phyloP scores from a whole-genome alignment of 2,113 vertebrate species.

The Marcusenius ussheri region DNA sequence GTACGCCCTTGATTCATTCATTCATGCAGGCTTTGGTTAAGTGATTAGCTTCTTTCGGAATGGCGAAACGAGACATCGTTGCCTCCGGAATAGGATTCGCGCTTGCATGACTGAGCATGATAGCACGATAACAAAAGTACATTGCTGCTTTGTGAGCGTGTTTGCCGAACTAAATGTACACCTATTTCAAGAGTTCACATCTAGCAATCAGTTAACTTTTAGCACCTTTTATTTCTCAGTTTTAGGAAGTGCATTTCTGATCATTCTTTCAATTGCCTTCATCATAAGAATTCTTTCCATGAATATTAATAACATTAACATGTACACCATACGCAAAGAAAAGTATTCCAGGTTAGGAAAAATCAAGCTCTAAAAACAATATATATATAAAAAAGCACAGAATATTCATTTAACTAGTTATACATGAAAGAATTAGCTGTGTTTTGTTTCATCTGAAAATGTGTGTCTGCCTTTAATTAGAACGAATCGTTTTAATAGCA shows the following conservation, averaged over 20 bases:
- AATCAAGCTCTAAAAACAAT: neutral
- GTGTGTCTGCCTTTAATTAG: neutral
- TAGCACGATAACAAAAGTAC: neutral
- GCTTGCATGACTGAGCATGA: neutral
- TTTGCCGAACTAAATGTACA: neutral
- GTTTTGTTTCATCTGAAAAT: neutral
- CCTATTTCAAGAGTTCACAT: neutral
- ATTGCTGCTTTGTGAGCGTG: neutral
- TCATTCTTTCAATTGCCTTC: neutral
- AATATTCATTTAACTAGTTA: neutral
- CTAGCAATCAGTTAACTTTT: neutral
- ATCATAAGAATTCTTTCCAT: neutral
- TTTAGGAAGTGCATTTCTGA: neutral
- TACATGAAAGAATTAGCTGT: neutral
- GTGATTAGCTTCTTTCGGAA: neutral
- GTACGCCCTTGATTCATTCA: neutral
- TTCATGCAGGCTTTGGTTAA: neutral
- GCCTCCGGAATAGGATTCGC: neutral
- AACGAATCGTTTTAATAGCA: neutral
- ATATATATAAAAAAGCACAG: neutral
- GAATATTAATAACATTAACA: neutral
- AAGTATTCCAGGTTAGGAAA: neutral
- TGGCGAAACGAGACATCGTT: neutral
- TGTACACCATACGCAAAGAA: neutral
- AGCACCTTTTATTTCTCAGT: neutral